Percentiles rank a stretch among this genome's conserved stretches.
These are phyloP conservation scores for Hyles euphorbiae DNA, from an alignment of 1,140 invertebrate genomes.

Conservation along the genomic window DNA sequence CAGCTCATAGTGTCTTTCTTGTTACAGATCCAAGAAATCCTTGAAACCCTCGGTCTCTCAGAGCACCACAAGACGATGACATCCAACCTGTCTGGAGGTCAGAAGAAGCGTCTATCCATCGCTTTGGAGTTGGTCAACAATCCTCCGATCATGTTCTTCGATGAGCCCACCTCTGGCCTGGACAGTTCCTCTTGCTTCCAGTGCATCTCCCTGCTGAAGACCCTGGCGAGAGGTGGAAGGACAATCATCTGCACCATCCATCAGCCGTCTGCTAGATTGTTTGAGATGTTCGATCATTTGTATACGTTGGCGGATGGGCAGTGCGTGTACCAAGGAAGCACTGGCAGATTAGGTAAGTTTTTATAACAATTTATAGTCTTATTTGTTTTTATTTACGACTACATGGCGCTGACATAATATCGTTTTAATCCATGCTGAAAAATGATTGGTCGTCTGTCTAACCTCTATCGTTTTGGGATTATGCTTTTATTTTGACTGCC, in stretches of 20 bases:
- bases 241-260: conserved; percentile 99
- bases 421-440: too few relatives aligned
- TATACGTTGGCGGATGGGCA: conserved; percentile 96
- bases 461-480: too few relatives aligned
- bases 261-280: conserved; percentile 95
- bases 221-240: conserved; percentile 91
- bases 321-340: conserved; percentile 95
- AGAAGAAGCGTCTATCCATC: conserved; percentile 96
- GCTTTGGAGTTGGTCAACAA: conserved; percentile 97
- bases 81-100: conserved; percentile 93
- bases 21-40: conserved; percentile 90
- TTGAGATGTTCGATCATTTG: conserved; percentile 98
- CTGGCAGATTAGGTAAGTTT: conserved; percentile 79
- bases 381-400: conserved; percentile 9
- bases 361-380: conserved; percentile 1
- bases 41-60: conserved; percentile 90
- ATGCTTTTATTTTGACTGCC: too few relatives aligned
- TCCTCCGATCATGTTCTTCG: conserved; percentile 97
- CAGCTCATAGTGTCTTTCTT: too few relatives aligned
- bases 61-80: conserved; percentile 93
- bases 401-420: neutral
- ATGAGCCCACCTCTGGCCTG: conserved; percentile 96
- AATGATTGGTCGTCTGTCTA: too few relatives aligned
- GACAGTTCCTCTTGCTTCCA: conserved; percentile 97
- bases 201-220: conserved; percentile 91